Evolutionary conservation across 2,888 invertebrate genomes (phyloP).

Genomic region (Hyposoter didymator): DNA sequence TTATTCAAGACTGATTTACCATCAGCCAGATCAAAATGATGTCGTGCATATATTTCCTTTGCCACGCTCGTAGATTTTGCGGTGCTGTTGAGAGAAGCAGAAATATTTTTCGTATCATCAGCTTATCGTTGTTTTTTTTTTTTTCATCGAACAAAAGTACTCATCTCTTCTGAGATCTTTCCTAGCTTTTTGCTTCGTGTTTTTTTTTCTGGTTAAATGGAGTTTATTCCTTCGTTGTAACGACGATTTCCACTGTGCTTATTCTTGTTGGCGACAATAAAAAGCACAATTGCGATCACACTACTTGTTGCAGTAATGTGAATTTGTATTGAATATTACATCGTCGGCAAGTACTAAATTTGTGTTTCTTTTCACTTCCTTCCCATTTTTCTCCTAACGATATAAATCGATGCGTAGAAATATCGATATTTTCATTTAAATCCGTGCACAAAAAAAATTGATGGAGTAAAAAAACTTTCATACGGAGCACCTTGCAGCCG

Average conservation of each 20-base stretch:
- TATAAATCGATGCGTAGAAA: too few relatives aligned
- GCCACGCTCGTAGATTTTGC: constrained; percentile 22
- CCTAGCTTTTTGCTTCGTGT: constrained; percentile 36
- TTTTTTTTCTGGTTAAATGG: constrained; percentile 11
- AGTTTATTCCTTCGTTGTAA: not conserved
- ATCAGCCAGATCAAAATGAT: constrained; percentile 30
- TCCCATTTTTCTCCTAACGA: not conserved
- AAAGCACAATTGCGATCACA: not conserved
- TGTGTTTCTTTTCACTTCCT: not conserved
- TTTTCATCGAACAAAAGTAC: constrained; percentile 10
- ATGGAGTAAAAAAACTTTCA: too few relatives aligned
- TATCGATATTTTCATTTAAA: too few relatives aligned
- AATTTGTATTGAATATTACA: not conserved
- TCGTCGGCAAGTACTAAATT: not conserved
- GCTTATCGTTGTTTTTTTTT: constrained; percentile 25
- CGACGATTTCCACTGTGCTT: not conserved
- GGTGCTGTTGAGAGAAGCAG: constrained; percentile 36
- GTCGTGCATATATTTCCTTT: not conserved
- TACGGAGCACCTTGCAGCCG: too few relatives aligned
- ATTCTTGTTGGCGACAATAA: not conserved
- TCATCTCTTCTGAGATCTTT: constrained; percentile 32
- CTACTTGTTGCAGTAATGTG: too few relatives aligned
- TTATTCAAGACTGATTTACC: constrained; percentile 57
- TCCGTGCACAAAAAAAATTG: too few relatives aligned
- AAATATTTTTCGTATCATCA: constrained; percentile 44